Percentiles rank a stretch among this genome's conserved stretches.
phyloP scores from a whole-genome alignment of 2,888 invertebrate species.

The Aleiodes leptofemur region DNA sequence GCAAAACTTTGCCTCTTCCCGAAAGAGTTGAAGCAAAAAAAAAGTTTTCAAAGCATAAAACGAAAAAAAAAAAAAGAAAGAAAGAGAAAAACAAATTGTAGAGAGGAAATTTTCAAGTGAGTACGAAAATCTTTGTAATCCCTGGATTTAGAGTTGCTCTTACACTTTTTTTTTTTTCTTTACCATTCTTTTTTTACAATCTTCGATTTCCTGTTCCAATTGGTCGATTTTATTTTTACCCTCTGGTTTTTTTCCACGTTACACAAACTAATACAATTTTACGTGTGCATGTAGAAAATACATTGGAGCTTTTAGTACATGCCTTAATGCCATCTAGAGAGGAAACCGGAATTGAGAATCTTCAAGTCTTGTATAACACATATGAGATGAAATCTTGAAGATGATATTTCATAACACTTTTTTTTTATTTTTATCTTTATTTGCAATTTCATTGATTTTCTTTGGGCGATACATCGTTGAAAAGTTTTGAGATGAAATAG shows the following conservation, averaged over 20 bases:
- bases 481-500: too few relatives aligned
- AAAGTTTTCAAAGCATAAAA: neutral
- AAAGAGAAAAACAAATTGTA: neutral
- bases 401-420: conserved; percentile 20
- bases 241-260: neutral
- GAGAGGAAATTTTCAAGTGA: conserved; percentile 17
- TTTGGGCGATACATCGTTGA: too few relatives aligned
- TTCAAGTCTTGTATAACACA: conserved; percentile 11
- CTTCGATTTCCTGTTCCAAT: conserved; percentile 34
- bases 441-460: neutral
- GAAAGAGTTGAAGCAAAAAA: neutral
- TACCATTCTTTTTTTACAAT: conserved; percentile 6
- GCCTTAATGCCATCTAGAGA: conserved; percentile 7
- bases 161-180: neutral
- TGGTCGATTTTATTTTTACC: conserved; percentile 40
- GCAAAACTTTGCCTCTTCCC: too few relatives aligned
- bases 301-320: neutral
- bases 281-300: conserved; percentile 7
- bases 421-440: neutral
- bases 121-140: conserved; percentile 22
- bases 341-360: conserved; percentile 21
- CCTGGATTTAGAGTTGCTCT: conserved; percentile 1
- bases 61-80: neutral
- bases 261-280: neutral
- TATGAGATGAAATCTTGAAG: conserved; percentile 23